Conservation (phyloP, 2,888 invertebrate genomes). For the Biston betularia region DNA sequence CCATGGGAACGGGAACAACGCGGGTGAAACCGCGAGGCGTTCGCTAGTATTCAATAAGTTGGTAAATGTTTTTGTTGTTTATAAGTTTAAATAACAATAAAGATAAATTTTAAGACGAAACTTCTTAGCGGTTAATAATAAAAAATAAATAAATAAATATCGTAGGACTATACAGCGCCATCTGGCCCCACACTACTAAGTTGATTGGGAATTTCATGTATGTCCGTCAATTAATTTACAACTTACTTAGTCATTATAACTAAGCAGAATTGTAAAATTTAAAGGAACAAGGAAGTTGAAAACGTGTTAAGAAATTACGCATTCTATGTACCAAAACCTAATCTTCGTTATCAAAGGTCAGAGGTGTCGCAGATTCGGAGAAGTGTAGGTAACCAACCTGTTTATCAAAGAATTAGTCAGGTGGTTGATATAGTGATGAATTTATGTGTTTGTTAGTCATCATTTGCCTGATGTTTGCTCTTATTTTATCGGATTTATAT, state of each 20-base stretch:
- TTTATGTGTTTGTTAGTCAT: constrained; percentile 6
- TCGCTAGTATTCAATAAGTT: no score
- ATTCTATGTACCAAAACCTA: constrained; percentile 11
- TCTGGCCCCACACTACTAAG: no score
- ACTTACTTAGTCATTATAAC: neutral
- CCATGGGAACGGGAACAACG: no score
- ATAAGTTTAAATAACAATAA: no score
- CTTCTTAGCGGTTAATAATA: no score
- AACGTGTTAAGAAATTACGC: constrained; percentile 31
- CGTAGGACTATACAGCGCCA: no score
- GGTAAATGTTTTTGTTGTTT: no score
- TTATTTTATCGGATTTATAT: neutral
- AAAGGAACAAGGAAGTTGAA: constrained; percentile 34
- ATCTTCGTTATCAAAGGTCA: constrained; percentile 37
- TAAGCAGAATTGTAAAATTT: neutral
- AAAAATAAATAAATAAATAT: no score
- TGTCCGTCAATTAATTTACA: no score
- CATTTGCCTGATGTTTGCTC: neutral
- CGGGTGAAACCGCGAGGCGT: no score
- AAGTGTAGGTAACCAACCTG: constrained; percentile 21
- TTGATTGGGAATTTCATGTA: no score
- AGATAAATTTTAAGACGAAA: no score
- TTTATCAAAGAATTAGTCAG: constrained; percentile 30
- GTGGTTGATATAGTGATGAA: constrained; percentile 14
- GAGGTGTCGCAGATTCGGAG: constrained; percentile 26